Evolutionary conservation across 1,140 invertebrate genomes (phyloP).

Genomic region (Saccostrea cuccullata): DNA sequence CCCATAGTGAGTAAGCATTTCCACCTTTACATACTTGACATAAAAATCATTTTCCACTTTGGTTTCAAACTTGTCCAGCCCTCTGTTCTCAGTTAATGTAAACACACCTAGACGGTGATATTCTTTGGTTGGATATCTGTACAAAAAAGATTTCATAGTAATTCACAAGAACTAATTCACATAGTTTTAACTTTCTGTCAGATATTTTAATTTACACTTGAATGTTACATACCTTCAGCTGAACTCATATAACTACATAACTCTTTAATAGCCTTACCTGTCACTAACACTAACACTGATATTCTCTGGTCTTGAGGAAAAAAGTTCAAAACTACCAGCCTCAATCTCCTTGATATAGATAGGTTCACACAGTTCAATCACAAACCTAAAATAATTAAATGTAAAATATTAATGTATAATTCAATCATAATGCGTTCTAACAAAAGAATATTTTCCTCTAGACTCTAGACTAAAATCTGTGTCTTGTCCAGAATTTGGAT

Average conservation of each 20-base stretch:
- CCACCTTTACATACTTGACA: constrained; percentile 92
- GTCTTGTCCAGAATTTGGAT: neutral
- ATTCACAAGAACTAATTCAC: neutral
- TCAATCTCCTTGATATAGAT: constrained; percentile 92
- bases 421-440: neutral
- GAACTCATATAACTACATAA: too few relatives aligned
- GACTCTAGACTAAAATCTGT: neutral
- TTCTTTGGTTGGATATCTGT: constrained; percentile 92
- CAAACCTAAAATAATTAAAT: constrained; percentile 85
- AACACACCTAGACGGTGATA: constrained; percentile 94
- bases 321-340: constrained; percentile 98
- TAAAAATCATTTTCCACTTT: constrained; percentile 86
- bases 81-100: constrained; percentile 90
- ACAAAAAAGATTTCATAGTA: neutral
- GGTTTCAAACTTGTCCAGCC: constrained; percentile 91
- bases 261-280: constrained; percentile 61
- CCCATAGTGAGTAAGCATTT: constrained; percentile 95
- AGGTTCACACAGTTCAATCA: constrained; percentile 97
- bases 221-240: too few relatives aligned
- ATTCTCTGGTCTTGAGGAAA: constrained; percentile 96
- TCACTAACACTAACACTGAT: constrained; percentile 91
- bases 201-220: too few relatives aligned
- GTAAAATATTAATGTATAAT: neutral
- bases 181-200: too few relatives aligned
- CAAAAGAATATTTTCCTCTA: neutral